Evolutionary conservation across 2,888 invertebrate genomes (phyloP), one percentile per base, ranked within the genome.

Genomic region (Nemotelus nigrinus): DNA sequence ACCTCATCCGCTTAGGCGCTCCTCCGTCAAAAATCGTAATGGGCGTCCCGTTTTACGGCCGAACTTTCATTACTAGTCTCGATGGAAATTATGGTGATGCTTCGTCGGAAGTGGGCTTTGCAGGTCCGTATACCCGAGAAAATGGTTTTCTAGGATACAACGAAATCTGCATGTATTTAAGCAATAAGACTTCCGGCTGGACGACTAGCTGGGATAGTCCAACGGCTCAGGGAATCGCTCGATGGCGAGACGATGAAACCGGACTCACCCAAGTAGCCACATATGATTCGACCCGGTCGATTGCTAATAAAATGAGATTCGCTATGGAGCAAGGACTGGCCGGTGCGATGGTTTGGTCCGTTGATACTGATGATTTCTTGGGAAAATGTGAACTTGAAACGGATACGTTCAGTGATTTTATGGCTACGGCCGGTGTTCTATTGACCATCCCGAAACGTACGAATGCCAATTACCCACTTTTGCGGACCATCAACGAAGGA

Each of bases 121-220:
- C 90, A 81, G 96, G 96, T 1, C 93, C 94, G 0, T 93, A 88
- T 80, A 96, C 94, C 1, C 89, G 90, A 39, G 94, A 96, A 85
- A 90, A 91, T 81, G 96, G 96, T 0, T 95, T 95, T 82, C 90
- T 96, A 88, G 96, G 96, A 2, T 96, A 94, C 84, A 96, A 96
- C 85, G 96, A 96, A 90, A 92, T 94, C 72, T 94, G 94, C 82
- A 82, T 87, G 76, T 90, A 91, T 80, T 82, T 92, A 39, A 88
- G 88, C 60, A 92, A 92, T 82, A 88, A 88, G 25, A 89, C 90
- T 0, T 88, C 90, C 0, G 88, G 89, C 0, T 95, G 95, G 94
- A 88, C 86, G 0, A 88, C 88, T 43, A 90, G 90, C 78, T 95
- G 94, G 94, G 93, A 96, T 83, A 89, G 89, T 0, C 87, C 88